phyloP scores from a whole-genome alignment of 2,888 invertebrate genomes.

The Hydrotaea diabolus region DNA sequence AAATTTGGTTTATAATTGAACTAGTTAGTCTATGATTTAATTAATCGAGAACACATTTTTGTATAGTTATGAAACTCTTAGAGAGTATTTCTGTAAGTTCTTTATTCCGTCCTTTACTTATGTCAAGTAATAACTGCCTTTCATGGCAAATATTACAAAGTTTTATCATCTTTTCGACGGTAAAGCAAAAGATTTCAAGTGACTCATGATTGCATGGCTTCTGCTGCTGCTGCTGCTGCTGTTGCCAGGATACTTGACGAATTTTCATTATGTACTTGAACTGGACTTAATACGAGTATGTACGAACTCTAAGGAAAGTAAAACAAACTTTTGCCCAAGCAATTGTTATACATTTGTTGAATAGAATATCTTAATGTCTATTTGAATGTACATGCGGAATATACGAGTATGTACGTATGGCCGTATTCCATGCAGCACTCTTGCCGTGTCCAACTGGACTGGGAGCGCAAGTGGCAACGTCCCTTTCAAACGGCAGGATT shows the following conservation, averaged over 20 bases:
- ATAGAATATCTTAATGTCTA: too few relatives aligned
- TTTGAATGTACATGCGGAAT: too few relatives aligned
- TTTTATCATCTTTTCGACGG: conserved; percentile 2
- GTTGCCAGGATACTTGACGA: conserved; percentile 11
- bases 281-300: conserved; percentile 15
- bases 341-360: background rate
- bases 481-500: too few relatives aligned
- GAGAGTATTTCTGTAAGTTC: background rate
- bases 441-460: too few relatives aligned
- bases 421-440: too few relatives aligned
- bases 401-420: too few relatives aligned
- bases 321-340: background rate
- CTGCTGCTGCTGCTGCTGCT: background rate
- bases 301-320: background rate
- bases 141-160: conserved; percentile 15
- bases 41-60: background rate
- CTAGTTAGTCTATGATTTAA: background rate
- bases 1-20: conserved; percentile 1
- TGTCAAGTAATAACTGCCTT: background rate
- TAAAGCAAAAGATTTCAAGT: background rate
- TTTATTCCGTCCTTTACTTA: background rate
- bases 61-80: background rate
- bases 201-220: conserved; percentile 3
- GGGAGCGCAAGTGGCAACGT: too few relatives aligned
- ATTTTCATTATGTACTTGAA: conserved; percentile 25